phyloP scores from a whole-genome alignment of 2,797 vertebrate species.

The Notolabrus celidotus region DNA sequence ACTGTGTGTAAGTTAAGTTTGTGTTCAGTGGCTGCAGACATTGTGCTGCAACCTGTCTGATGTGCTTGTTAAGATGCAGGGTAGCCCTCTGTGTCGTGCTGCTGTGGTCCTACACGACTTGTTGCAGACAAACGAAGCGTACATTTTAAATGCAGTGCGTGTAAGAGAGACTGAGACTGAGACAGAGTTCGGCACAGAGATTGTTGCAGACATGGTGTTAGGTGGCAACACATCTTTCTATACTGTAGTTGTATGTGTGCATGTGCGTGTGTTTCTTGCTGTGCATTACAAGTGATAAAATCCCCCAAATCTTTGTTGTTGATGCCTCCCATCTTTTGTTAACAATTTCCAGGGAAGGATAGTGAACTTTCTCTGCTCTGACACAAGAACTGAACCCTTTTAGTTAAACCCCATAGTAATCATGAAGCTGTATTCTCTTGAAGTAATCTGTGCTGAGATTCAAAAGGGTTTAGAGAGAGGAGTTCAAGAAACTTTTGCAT shows the following conservation, averaged over 20 bases:
- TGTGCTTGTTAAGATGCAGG: slow-evolving; percentile 55
- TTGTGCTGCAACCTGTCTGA: slow-evolving; percentile 31
- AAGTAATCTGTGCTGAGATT: not conserved
- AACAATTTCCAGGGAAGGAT: not conserved
- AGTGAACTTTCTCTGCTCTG: not conserved
- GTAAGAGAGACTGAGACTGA: slow-evolving; percentile 12
- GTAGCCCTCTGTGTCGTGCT: slow-evolving; percentile 35
- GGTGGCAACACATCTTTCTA: slow-evolving; percentile 10
- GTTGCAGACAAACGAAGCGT: slow-evolving; percentile 44
- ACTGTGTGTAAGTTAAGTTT: slow-evolving; percentile 7
- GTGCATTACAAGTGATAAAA: not conserved
- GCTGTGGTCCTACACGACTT: slow-evolving; percentile 11
- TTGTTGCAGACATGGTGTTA: slow-evolving; percentile 12
- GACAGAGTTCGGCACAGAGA: slow-evolving; percentile 18
- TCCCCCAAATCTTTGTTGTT: not conserved
- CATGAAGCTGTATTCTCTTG: not conserved
- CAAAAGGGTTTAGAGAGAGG: not conserved
- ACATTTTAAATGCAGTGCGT: slow-evolving; percentile 47
- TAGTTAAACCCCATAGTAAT: not conserved
- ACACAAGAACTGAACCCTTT: not conserved
- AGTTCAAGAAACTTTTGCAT: not conserved
- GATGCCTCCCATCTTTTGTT: not conserved
- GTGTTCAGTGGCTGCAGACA: slow-evolving; percentile 38
- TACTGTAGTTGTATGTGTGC: slow-evolving; percentile 5
- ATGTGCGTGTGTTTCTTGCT: slow-evolving; percentile 6